Conservation (phyloP, 2,888 invertebrate genomes). For the Trissolcus japonicus region DNA sequence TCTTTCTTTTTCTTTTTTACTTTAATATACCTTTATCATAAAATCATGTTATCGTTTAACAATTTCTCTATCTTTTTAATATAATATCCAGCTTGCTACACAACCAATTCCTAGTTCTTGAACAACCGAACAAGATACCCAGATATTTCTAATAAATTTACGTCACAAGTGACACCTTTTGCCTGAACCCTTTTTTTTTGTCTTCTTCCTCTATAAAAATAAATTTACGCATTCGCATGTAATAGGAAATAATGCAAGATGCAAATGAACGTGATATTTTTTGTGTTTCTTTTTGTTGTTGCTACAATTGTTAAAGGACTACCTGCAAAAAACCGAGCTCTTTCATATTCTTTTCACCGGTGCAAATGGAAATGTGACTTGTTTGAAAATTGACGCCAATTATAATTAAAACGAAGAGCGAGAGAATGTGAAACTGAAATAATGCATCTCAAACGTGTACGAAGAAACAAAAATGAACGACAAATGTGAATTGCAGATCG, state of each 20-base stretch:
- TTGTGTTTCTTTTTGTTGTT: background rate
- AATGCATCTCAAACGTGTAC: background rate
- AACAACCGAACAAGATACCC: slow-evolving; percentile 44
- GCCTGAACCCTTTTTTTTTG: slow-evolving; percentile 5
- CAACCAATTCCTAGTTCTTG: slow-evolving; percentile 53
- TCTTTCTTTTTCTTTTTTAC: background rate
- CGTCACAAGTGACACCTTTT: slow-evolving; percentile 45
- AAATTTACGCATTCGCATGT: slow-evolving; percentile 43
- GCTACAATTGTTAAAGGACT: slow-evolving; percentile 25
- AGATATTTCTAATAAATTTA: slow-evolving; percentile 22
- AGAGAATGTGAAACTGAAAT: too few relatives aligned
- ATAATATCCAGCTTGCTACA: slow-evolving; percentile 46
- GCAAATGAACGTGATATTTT: slow-evolving; percentile 8
- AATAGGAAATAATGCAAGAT: slow-evolving; percentile 21
- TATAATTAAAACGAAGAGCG: too few relatives aligned
- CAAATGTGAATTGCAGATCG: slow-evolving; percentile 28
- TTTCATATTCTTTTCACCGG: too few relatives aligned
- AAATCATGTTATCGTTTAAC: slow-evolving; percentile 57
- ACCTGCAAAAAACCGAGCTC: slow-evolving; percentile 17
- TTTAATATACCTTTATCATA: slow-evolving; percentile 53
- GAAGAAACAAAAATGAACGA: background rate
- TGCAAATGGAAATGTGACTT: too few relatives aligned
- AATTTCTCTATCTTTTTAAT: slow-evolving; percentile 42
- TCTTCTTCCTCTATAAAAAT: slow-evolving; percentile 50
- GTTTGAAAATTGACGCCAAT: too few relatives aligned